Evolutionary conservation across 2,113 vertebrate genomes (phyloP), one percentile per base, ranked within the genome.

Genomic region (Chionodraco myersi): DNA sequence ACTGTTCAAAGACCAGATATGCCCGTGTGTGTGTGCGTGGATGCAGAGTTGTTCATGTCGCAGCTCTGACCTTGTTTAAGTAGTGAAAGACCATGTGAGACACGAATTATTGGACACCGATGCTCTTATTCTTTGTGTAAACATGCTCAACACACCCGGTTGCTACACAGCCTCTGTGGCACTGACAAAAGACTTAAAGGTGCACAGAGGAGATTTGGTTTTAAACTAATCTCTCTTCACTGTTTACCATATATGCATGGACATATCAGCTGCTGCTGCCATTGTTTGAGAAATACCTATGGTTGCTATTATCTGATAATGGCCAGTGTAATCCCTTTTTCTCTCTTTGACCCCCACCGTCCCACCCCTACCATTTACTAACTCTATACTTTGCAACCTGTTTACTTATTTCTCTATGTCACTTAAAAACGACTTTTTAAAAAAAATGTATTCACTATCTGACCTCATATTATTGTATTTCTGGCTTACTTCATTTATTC

Each of bases 191-290:
- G 90, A 91, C 88, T 91, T 94, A 83, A 92, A 93, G 92, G 92
- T 90, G 90, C 91, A 88, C 63, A 54, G 81, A 91, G 85, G 88
- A 94, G 92, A 93, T 94, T 92, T 90, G 84, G 90, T 90, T 82
- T 68, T 26, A 64, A 78, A 88, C 93, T 93, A 94, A 95, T 95
- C 95, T 91, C 82, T 85, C 79, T 86, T 85, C 61, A 73, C 85
- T 91, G 85, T 93, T 95, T 94, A 93, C 88, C 92, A 93, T 94
- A 94, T 92, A 94, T 94, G 93, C 91, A 94, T 87, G 77, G 80
- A 72, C 78, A 86, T 92, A 94, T 93, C 92, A 89, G 80, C 85
- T 89, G 86, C 84, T 77, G 79, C 84, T 90, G 84, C 88, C 81
- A 87, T 91, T 87, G 91, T 87, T 77, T 93, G 91, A 94, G 92